A percentile compares a stretch with the other conserved stretches of the same genome.
These are phyloP conservation scores for Podarcis muralis DNA, from an alignment of 2,113 vertebrate genomes.

Conservation along the genomic window DNA sequence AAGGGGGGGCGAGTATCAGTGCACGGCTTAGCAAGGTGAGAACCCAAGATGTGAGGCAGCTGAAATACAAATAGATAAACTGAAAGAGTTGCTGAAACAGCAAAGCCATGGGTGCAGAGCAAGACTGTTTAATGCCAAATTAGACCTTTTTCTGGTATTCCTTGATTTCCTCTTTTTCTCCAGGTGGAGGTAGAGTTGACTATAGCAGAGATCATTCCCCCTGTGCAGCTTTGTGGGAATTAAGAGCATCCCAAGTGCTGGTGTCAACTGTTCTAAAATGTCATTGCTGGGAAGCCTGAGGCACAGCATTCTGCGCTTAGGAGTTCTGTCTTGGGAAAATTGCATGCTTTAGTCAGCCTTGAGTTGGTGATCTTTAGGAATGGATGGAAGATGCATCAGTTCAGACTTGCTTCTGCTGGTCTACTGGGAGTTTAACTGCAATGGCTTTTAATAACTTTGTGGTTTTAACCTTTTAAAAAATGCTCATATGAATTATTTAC, in stretches of 20 bases:
- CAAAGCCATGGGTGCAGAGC: not conserved
- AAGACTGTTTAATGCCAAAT: not conserved
- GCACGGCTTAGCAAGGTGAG: not conserved
- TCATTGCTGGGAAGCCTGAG: not conserved
- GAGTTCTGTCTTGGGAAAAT: not conserved
- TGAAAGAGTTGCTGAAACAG: not conserved
- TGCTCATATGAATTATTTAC: not conserved
- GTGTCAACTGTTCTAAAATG: not conserved
- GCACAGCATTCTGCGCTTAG: not conserved
- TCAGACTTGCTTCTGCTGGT: not conserved
- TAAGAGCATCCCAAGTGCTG: not conserved
- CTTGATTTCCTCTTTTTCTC: not conserved
- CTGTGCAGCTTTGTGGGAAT: not conserved
- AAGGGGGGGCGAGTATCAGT: not conserved
- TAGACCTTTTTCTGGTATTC: not conserved
- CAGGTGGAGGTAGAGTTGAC: not conserved
- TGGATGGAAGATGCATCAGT: not conserved
- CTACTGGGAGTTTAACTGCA: not conserved
- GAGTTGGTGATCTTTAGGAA: not conserved
- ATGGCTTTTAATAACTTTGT: conserved; percentile 4
- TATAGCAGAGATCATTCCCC: not conserved
- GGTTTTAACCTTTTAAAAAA: not conserved
- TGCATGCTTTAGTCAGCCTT: not conserved
- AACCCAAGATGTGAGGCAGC: not conserved
- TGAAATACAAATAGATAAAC: not conserved